Evolutionary conservation across 2,113 vertebrate species (phyloP), one percentile per base, ranked within the genome.

Genomic region (Channa maculata): DNA sequence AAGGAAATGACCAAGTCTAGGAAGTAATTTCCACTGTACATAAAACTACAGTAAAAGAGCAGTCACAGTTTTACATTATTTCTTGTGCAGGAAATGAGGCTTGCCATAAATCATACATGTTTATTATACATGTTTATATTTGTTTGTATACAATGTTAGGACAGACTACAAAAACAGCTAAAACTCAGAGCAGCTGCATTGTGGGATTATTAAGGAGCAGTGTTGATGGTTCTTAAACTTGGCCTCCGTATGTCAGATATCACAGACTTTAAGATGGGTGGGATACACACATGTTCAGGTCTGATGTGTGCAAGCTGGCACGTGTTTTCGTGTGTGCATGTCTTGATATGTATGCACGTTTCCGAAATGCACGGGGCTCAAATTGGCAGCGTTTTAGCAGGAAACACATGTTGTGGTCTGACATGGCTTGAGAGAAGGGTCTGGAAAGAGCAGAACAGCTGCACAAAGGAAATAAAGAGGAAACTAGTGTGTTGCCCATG

Each of bases 341-440:
- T 73, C 64, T 70, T 77, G 87, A 87, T 91, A 78, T 86, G 81
- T 78, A 9, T 1, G 10, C 60, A 74, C 36, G 7, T 74, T 79
- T 88, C 63, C 55, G 58, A 62, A 53, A 64, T 62, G 6, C 64
- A 43, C 3, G 53, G 43, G 33, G 70, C 54, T 57, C 8, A 1
- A 6, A 1, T 54, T 73, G 39, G 37, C 70, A 9, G 60, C 8
- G 6, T 73, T 65, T 39, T 12, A 83, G 78, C 87, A 91, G 92
- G 92, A 93, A 93, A 91, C 89, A 92, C 65, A 85, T 92, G 88
- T 87, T 90, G 84, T 80, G 8, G 78, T 83, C 90, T 91, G 90
- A 91, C 91, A 90, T 64, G 64, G 80, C 41, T 52, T 15, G 46
- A 65, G 75, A 59, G 65, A 49, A 76, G 63, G 67, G 51, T 0